Conservation (phyloP, 64 coral and sea anemone species). For the Pocillopora damicornis region DNA sequence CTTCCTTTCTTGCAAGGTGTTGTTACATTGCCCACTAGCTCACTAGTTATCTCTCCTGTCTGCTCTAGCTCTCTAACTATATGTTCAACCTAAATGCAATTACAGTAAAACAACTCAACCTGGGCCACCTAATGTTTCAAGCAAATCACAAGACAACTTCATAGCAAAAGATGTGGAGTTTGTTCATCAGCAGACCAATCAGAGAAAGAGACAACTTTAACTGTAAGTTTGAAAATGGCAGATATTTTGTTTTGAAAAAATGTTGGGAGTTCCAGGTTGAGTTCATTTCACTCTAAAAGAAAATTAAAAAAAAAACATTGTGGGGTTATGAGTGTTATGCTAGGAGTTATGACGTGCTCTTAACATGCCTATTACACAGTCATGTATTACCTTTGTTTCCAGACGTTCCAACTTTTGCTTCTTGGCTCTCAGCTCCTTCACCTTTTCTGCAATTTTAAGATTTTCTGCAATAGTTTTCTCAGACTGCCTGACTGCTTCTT, state of each 20-base stretch:
- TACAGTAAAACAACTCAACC: slow-evolving; percentile 17
- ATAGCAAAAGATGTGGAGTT: no score
- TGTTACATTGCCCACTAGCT: slow-evolving; percentile 9
- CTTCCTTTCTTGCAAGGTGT: slow-evolving; percentile 36
- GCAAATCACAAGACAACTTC: background rate
- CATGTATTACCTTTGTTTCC: slow-evolving; percentile 38
- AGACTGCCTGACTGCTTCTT: slow-evolving; percentile 5
- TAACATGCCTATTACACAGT: background rate
- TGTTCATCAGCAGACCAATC: no score
- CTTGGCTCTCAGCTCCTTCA: slow-evolving; percentile 14
- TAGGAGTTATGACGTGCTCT: no score
- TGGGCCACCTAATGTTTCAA: background rate
- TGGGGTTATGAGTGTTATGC: no score
- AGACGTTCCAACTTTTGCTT: background rate
- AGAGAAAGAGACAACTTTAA: no score
- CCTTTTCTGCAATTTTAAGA: slow-evolving; percentile 20
- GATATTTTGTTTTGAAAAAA: slow-evolving; percentile 1
- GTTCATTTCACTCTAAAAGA: slow-evolving; percentile 7
- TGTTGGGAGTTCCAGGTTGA: background rate
- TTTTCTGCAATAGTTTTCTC: slow-evolving; percentile 13
- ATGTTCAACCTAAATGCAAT: slow-evolving; percentile 38
- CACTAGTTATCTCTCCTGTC: slow-evolving; percentile 18
- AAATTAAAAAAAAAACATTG: background rate
- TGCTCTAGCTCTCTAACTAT: slow-evolving; percentile 8
- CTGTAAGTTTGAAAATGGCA: background rate